phyloP scores from a whole-genome alignment of 2,797 vertebrate genomes.

The Bovichtus diacanthus region DNA sequence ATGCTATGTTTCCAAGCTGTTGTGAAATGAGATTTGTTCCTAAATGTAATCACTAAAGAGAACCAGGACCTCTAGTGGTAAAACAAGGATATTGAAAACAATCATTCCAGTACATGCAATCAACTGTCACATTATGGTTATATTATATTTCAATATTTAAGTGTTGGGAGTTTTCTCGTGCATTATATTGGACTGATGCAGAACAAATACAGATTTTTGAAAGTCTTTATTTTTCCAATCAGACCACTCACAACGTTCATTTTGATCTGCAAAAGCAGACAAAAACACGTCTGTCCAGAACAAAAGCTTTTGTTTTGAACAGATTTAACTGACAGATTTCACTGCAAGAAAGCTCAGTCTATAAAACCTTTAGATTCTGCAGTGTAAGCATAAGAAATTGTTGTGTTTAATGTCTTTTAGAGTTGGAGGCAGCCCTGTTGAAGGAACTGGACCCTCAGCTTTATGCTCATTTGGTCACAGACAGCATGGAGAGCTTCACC shows the following conservation, averaged over 20 bases:
- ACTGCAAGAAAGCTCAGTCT: neutral
- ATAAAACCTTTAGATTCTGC: neutral
- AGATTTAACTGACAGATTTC: neutral
- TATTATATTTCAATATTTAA: neutral
- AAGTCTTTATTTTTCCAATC: neutral
- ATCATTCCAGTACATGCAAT: neutral
- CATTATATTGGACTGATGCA: neutral
- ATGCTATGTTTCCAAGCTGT: neutral
- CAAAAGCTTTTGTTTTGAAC: neutral
- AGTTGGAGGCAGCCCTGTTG: slow-evolving; percentile 85
- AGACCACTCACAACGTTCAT: neutral
- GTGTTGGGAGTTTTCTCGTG: neutral
- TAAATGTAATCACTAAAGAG: neutral
- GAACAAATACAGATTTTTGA: neutral
- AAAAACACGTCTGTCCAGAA: neutral
- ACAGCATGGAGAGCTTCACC: slow-evolving; percentile 84
- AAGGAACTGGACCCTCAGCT: slow-evolving; percentile 84
- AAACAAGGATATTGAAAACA: slow-evolving; percentile 13
- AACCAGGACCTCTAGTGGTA: slow-evolving; percentile 43
- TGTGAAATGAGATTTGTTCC: neutral
- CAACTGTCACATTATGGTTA: neutral
- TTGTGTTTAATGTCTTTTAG: slow-evolving; percentile 65
- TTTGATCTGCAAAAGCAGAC: neutral
- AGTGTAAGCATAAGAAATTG: neutral
- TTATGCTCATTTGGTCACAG: slow-evolving; percentile 83